phyloP scores from a whole-genome alignment of 2,888 invertebrate genomes.

The Hesperia comma region DNA sequence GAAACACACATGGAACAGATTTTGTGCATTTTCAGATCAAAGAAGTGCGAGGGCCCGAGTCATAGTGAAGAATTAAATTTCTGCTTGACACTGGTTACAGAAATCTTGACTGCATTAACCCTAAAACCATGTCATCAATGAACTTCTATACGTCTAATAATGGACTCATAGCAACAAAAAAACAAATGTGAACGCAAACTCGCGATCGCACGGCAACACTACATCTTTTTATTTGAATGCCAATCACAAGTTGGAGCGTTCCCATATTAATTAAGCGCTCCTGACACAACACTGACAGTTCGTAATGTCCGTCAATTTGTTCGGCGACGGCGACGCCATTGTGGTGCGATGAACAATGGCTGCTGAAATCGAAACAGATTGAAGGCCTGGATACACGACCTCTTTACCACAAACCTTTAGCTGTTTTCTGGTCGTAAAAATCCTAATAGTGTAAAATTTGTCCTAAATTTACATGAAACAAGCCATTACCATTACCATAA shows the following conservation, averaged over 20 bases:
- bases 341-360: conserved; percentile 40
- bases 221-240: conserved; percentile 57
- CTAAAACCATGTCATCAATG: too few species aligned
- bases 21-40: too few species aligned
- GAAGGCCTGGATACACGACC: conserved; percentile 41
- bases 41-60: too few species aligned
- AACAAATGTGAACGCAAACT: conserved; percentile 8
- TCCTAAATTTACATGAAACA: too few species aligned
- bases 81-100: too few species aligned
- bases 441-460: too few species aligned
- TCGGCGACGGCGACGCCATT: conserved; percentile 44
- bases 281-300: conserved; percentile 68
- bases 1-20: too few species aligned
- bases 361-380: conserved; percentile 48
- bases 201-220: conserved; percentile 23
- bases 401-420: conserved; percentile 33
- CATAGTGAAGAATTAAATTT: too few species aligned
- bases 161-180: neutral
- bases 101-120: too few species aligned
- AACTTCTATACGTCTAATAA: neutral
- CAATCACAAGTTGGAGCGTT: conserved; percentile 63
- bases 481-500: too few species aligned
- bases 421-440: neutral
- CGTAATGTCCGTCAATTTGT: conserved; percentile 72
- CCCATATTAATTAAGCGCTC: conserved; percentile 77